Conservation (phyloP, 2,113 vertebrate species). For the Mandrillus leucophaeus region DNA sequence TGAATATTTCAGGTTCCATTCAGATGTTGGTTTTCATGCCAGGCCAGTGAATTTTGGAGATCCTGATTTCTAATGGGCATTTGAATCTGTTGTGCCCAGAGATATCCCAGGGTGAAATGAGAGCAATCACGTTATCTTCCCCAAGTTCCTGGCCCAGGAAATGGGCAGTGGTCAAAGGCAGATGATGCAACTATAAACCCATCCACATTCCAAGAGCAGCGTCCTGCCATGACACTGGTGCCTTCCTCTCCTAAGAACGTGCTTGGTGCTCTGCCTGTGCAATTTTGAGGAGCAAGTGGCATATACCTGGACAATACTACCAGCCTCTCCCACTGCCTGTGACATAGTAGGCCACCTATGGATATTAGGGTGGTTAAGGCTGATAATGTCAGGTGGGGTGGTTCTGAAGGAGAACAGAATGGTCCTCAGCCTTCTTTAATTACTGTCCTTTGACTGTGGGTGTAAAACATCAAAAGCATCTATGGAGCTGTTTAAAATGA, state of each 20-base stretch:
- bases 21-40: not conserved
- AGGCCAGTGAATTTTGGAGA: not conserved
- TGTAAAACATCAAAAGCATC: not conserved
- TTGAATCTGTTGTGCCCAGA: not conserved
- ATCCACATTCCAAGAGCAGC: not conserved
- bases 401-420: not conserved
- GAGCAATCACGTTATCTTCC: not conserved
- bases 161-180: not conserved
- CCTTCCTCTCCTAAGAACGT: constrained; percentile 37
- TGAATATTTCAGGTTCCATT: not conserved
- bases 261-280: constrained; percentile 59
- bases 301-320: constrained; percentile 57
- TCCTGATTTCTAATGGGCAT: not conserved
- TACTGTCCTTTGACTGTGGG: not conserved
- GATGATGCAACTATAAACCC: not conserved
- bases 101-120: not conserved
- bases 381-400: constrained; percentile 42
- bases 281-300: constrained; percentile 69
- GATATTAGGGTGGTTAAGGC: constrained; percentile 78
- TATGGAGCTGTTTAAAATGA: not conserved
- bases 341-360: constrained; percentile 69
- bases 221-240: not conserved
- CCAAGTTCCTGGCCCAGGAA: not conserved
- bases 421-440: not conserved
- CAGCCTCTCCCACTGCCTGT: constrained; percentile 66